Conservation (phyloP, 2,113 vertebrate species). For the Pelobates fuscus region DNA sequence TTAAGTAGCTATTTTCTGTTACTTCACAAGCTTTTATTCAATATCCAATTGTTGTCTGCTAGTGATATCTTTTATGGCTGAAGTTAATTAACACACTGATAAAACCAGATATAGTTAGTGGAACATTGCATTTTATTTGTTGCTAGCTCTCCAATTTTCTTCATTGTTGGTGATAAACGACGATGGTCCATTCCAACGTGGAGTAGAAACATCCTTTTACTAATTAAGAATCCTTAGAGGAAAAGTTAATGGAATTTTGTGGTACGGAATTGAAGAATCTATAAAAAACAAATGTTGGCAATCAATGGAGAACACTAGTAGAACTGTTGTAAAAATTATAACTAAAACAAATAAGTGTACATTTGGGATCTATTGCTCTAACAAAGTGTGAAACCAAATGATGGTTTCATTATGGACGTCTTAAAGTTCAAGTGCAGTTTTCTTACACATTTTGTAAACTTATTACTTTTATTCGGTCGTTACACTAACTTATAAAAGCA, state of each 20-base stretch:
- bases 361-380: slow-evolving; percentile 2
- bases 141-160: slow-evolving; percentile 12
- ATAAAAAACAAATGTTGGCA: slow-evolving; percentile 17
- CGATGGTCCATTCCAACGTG: slow-evolving; percentile 4
- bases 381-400: no score
- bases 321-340: slow-evolving; percentile 2
- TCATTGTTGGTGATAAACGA: slow-evolving; percentile 12
- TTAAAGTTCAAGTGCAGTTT: no score
- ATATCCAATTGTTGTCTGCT: slow-evolving; percentile 7
- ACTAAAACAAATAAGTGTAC: slow-evolving; percentile 13
- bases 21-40: slow-evolving; percentile 21
- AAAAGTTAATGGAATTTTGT: slow-evolving; percentile 18
- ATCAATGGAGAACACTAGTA: not conserved
- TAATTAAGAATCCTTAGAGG: slow-evolving; percentile 26
- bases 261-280: slow-evolving; percentile 23
- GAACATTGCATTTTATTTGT: slow-evolving; percentile 22
- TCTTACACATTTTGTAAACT: no score
- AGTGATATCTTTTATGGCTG: slow-evolving; percentile 22
- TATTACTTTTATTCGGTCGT: no score
- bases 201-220: slow-evolving; percentile 12
- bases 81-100: slow-evolving; percentile 25
- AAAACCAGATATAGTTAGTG: slow-evolving; percentile 16
- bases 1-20: slow-evolving; percentile 15
- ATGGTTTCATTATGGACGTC: no score
- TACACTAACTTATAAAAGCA: no score